Percentiles rank a stretch among this genome's conserved stretches.
Conservation (phyloP, 2,797 vertebrate species). For the Pseudomugil gertrudae region DNA sequence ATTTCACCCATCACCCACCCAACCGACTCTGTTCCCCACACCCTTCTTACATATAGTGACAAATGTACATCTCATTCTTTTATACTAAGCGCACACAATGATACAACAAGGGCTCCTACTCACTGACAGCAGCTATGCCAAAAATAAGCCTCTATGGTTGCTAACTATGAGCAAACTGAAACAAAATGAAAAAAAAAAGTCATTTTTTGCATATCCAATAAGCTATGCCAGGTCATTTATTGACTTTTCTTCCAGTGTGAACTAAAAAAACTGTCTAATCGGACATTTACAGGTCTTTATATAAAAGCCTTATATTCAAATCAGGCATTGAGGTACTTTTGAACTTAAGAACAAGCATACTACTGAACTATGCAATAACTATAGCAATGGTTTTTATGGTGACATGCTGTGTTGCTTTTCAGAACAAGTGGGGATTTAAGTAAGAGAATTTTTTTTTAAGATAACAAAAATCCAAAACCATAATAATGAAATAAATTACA, state of each 20-base stretch:
- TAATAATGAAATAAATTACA: constrained; percentile 4
- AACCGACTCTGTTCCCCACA: constrained; percentile 48
- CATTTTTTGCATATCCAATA: constrained; percentile 48
- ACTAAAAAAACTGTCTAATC: constrained; percentile 33
- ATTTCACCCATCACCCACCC: constrained; percentile 64
- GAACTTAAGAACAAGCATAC: constrained; percentile 35
- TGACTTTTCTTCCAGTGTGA: constrained; percentile 43
- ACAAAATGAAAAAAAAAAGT: constrained; percentile 37
- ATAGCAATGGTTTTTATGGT: constrained; percentile 12
- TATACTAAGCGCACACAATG: constrained; percentile 44
- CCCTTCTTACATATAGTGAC: constrained; percentile 71
- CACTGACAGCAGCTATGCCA: constrained; percentile 54
- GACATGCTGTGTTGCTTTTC: constrained; percentile 32
- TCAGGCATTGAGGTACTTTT: constrained; percentile 21
- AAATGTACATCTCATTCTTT: constrained; percentile 76
- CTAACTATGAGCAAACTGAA: constrained; percentile 48
- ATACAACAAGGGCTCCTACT: constrained; percentile 44
- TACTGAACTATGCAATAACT: constrained; percentile 23
- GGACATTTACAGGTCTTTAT: constrained; percentile 20
- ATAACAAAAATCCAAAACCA: constrained; percentile 11
- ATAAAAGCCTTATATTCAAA: constrained; percentile 17
- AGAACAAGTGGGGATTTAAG: background rate
- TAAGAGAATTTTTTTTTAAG: background rate
- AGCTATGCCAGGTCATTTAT: constrained; percentile 47
- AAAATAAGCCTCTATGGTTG: constrained; percentile 57